Base-by-base conservation (phyloP, 2,888 invertebrate species). In the Cheilosia urbana region DNA sequence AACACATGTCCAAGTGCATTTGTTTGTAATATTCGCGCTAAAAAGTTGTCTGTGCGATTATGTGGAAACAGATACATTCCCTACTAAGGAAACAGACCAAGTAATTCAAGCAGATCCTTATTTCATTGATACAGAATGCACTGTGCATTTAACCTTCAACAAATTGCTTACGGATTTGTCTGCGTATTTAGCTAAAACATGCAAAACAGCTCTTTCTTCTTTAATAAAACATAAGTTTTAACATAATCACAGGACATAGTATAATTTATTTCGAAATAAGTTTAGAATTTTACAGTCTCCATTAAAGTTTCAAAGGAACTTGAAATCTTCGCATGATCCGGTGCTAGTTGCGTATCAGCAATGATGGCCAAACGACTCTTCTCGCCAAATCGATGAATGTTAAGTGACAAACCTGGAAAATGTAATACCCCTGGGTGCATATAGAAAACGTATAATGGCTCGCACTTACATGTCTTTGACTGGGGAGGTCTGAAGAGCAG, bases 401-500 rank as follows among this genome's bases (percentile, higher is more conserved):
- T 92, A 45, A 92, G 73, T 0, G 92, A 92, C 0, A 92, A 83
- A 71, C 90, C 91, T 91, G 11, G 5, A 88, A 69, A 27, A 65
- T 11, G 13, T 27, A 9, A 15, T 24, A 68, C n/a, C 13, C 24
- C 24, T 19, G 24, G 21, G 0, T 51, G 19, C 21, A 19, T 17
- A 17, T 17, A 49, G 19, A 21, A 7, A 4, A 51, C 19, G 2
- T 6, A 15, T 21, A 4, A 21, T 42, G 15, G 3, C 4, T 13
- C 13, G 58, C 27, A 88, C 89, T 88, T 87, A 90, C 92, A 91
- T 13, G 92, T 92, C 78, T 92, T 92, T 0, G 92, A 92, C 77
- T 92, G 92, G 2, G 92, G 92, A 4, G 92, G 92, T 9, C 92
- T 87, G 51, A 92, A 92, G 1, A 92, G 89, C 6, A 92, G 63